phyloP scores from a whole-genome alignment of 2,113 vertebrate species.

The Puma concolor region DNA sequence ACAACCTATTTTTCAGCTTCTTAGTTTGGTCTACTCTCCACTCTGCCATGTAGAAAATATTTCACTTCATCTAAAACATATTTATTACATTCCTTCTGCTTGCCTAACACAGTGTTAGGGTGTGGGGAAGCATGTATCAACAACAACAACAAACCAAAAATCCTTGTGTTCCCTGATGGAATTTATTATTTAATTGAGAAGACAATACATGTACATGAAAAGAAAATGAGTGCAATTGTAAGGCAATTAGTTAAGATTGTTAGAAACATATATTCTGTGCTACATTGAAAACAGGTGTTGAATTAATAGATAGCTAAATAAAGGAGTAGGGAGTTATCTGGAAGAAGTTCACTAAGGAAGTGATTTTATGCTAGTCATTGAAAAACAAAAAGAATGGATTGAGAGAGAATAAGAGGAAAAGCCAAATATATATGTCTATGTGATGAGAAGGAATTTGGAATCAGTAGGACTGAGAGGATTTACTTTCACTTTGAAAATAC shows the following conservation, averaged over 20 bases:
- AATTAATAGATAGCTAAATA: slow-evolving; percentile 5
- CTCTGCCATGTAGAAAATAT: not conserved
- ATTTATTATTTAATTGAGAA: slow-evolving; percentile 41
- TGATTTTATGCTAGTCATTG: not conserved
- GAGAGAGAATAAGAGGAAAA: not conserved
- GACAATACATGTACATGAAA: not conserved
- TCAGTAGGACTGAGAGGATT: not conserved
- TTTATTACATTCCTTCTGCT: not conserved
- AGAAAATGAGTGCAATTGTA: not conserved
- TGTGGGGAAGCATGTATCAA: not conserved
- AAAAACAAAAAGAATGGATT: not conserved
- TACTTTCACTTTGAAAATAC: not conserved
- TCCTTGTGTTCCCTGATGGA: not conserved
- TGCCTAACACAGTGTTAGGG: not conserved
- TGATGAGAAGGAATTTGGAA: not conserved
- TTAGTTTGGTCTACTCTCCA: not conserved
- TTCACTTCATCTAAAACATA: not conserved
- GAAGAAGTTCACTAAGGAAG: not conserved
- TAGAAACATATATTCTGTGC: not conserved
- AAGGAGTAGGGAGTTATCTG: not conserved
- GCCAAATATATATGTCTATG: not conserved
- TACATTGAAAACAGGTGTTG: not conserved
- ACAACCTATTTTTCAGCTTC: not conserved
- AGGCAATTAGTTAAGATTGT: slow-evolving; percentile 26
- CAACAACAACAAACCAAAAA: not conserved